Percentiles rank a stretch among this genome's conserved stretches.
Conservation (phyloP, 2,113 vertebrate species). For the Pygathrix nemaeus region DNA sequence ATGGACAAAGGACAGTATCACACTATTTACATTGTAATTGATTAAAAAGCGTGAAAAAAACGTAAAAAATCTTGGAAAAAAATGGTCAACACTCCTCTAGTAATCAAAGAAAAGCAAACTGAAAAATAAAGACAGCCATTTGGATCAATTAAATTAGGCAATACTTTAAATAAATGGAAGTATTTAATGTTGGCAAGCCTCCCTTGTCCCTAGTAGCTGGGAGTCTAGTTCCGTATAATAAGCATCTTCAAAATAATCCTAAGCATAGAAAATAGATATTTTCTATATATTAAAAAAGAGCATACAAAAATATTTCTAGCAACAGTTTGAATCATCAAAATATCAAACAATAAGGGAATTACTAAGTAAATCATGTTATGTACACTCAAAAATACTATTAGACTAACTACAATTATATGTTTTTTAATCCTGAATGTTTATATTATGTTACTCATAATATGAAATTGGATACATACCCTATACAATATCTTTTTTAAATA, state of each 20-base stretch:
- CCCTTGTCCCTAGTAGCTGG: not conserved
- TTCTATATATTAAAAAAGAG: not conserved
- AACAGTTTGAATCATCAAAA: slow-evolving; percentile 15
- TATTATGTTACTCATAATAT: not conserved
- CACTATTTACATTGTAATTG: not conserved
- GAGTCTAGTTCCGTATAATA: not conserved
- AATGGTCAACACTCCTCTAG: not conserved
- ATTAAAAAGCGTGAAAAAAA: not conserved
- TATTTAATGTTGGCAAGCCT: not conserved
- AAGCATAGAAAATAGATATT: not conserved
- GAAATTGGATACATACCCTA: not conserved
- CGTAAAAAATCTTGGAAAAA: not conserved
- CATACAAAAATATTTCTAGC: not conserved
- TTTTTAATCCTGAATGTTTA: not conserved
- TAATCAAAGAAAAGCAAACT: not conserved
- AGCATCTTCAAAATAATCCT: not conserved
- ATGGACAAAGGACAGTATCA: not conserved
- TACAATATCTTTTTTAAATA: not conserved
- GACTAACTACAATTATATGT: not conserved
- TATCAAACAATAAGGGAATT: not conserved
- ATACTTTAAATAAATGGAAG: slow-evolving; percentile 25
- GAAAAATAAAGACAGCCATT: not conserved
- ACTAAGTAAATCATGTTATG: not conserved
- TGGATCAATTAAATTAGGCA: not conserved
- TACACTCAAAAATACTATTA: not conserved